Evolutionary conservation across 2,113 vertebrate genomes (phyloP), one percentile per base, ranked within the genome.

Genomic region (Ictidomys tridecemlineatus): DNA sequence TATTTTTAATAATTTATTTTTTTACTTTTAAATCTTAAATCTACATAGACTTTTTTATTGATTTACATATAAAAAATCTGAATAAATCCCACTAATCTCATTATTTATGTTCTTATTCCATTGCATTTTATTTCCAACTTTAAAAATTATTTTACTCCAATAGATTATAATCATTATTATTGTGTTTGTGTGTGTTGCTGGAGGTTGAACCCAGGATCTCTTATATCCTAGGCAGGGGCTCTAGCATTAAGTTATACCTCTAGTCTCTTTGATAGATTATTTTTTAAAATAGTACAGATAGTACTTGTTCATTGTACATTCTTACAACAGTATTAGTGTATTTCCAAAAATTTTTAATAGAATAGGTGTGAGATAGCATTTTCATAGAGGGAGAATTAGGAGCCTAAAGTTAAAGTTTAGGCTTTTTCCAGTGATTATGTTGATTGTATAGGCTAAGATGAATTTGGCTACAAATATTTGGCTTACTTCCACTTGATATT

Each of bases 91-190:
- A 83, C 1, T 91, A 77, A 72, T 6, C 3, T 51, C 30, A 18
- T 74, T 85, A 18, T 93, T 77, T 84, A 51, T 63, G 63, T 73
- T 89, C 69, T 84, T 20, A 80, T 92, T 74, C 14, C 32, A 93
- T 91, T 86, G 30, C 53, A 18, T 83, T 87, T 94, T 67, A 82
- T 90, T 95, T 79, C 24, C 9, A 74, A 87, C 45, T 20, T 87
- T 63, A 45, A 70, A 69, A 85, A 85, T 92, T 53, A 72, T 6
- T 24, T 16, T 85, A 77, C 11, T 83, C 32, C 2, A 77, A n/a
- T 30, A 39, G 16, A 76, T 76, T 30, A 76, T 74, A 11, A 61
- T 76, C 10, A 22, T 45, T 34, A 24, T 24, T 42, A 61, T 82
- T 61, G 14, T 70, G 67, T 69, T 69, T 34, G 34, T 56, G 1